Conservation (phyloP, 1,140 invertebrate species). For the Panulirus ornatus region DNA sequence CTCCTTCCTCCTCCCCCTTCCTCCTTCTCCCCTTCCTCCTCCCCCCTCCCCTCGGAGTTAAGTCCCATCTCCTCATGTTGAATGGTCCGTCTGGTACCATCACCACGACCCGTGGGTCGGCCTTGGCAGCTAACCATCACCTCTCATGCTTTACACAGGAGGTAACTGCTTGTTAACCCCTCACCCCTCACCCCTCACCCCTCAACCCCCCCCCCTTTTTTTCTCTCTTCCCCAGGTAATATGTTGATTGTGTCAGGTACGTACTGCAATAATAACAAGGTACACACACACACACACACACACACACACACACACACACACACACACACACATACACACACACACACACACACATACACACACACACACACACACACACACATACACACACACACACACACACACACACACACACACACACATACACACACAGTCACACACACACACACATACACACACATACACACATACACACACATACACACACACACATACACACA, state of each 20-base stretch:
- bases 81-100: too few species aligned
- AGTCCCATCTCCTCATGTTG: too few species aligned
- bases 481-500: too few species aligned
- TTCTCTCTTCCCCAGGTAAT: not conserved
- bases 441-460: too few species aligned
- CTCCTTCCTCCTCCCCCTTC: not conserved
- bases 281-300: constrained; percentile 31
- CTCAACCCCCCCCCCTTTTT: not conserved
- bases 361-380: constrained; percentile 45
- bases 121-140: too few species aligned
- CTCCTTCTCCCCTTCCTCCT: not conserved
- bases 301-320: constrained; percentile 37
- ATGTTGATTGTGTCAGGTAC: too few species aligned
- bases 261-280: too few species aligned
- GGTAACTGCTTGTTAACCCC: not conserved
- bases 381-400: not conserved
- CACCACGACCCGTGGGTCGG: too few species aligned
- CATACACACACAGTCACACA: too few species aligned
- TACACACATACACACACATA: too few species aligned
- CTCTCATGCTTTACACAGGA: too few species aligned
- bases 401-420: too few species aligned
- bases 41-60: not conserved
- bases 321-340: constrained; percentile 32
- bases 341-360: constrained; percentile 40
- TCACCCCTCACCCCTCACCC: not conserved